Evolutionary conservation across 2,113 vertebrate genomes (phyloP).

Genomic region (Seriola quinqueradiata): DNA sequence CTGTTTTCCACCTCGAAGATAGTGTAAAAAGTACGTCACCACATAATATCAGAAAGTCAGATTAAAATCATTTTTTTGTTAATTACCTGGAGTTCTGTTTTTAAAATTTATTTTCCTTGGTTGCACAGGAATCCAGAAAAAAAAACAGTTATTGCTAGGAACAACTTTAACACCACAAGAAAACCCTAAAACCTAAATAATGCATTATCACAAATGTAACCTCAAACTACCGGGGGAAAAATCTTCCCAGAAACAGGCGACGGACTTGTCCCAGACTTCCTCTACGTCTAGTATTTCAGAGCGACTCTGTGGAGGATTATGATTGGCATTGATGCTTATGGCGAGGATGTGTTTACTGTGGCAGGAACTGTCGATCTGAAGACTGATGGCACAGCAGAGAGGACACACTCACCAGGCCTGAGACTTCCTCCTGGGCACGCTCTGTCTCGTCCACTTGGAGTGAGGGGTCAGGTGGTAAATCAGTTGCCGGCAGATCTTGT

Average conservation of each 20-base stretch:
- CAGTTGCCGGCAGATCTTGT: slow-evolving; percentile 92
- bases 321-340: not conserved
- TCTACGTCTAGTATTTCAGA: slow-evolving; percentile 3
- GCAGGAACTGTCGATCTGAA: slow-evolving; percentile 7
- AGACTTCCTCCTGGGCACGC: slow-evolving; percentile 86
- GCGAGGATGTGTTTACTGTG: slow-evolving; percentile 23
- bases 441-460: slow-evolving; percentile 86
- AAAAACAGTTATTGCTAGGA: not conserved
- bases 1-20: not conserved
- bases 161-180: not conserved
- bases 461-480: slow-evolving; percentile 93
- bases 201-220: not conserved
- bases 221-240: not conserved
- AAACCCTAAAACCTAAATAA: not conserved
- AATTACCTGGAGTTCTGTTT: not conserved
- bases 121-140: not conserved
- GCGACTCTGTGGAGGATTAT: slow-evolving; percentile 10
- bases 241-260: slow-evolving; percentile 4
- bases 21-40: not conserved
- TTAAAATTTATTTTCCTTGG: not conserved
- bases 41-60: not conserved
- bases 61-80: not conserved
- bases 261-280: not conserved
- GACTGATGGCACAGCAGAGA: slow-evolving; percentile 27
- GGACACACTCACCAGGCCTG: slow-evolving; percentile 87